These are phyloP conservation scores for Dolichoris vasculosae DNA, from an alignment of 1,140 invertebrate species.

Conservation along the genomic window DNA sequence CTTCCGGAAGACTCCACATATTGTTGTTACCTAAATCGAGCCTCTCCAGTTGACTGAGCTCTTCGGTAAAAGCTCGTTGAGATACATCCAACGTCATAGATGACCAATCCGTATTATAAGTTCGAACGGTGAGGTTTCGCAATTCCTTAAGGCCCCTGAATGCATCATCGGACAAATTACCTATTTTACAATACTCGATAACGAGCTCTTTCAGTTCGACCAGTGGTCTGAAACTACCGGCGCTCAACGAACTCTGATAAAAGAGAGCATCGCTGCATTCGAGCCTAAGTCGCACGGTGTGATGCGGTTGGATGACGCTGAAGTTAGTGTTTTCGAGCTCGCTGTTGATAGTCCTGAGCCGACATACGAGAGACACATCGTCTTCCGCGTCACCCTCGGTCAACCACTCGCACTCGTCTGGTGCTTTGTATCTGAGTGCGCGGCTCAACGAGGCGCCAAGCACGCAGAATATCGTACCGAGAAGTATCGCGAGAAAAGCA, in stretches of 20 bases:
- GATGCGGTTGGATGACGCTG: constrained; percentile 90
- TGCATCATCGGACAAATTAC: constrained; percentile 88
- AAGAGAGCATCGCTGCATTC: constrained; percentile 90
- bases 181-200: constrained; percentile 93
- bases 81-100: constrained; percentile 88
- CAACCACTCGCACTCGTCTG: constrained; percentile 89
- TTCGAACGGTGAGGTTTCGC: constrained; percentile 88
- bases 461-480: constrained; percentile 81
- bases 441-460: constrained; percentile 82
- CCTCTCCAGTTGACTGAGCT: constrained; percentile 82
- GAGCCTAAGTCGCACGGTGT: constrained; percentile 85
- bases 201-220: constrained; percentile 87
- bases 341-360: constrained; percentile 89
- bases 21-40: constrained; percentile 92
- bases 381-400: constrained; percentile 78
- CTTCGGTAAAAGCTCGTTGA: constrained; percentile 83
- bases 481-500: constrained; percentile 76
- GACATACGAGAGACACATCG: constrained; percentile 86
- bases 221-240: constrained; percentile 88
- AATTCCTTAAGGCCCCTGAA: constrained; percentile 87
- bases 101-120: constrained; percentile 92
- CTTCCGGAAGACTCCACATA: constrained; percentile 88
- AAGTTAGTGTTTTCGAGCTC: constrained; percentile 93
- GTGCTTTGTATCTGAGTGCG: constrained; percentile 83
- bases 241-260: constrained; percentile 87